phyloP scores from a whole-genome alignment of 2,888 invertebrate genomes.

The Eilema depressum region DNA sequence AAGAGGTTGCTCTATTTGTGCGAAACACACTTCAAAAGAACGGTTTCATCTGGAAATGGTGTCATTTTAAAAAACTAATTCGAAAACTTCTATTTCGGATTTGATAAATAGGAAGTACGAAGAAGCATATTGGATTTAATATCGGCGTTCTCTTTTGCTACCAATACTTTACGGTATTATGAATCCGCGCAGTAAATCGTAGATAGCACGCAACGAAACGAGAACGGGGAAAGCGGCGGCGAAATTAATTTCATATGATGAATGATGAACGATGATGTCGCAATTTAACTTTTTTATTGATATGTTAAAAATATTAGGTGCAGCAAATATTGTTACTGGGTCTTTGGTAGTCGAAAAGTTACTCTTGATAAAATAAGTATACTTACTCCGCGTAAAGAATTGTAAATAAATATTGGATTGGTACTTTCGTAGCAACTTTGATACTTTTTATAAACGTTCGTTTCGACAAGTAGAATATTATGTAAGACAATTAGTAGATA shows the following conservation, averaged over 20 bases:
- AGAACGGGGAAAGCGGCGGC: constrained; percentile 67
- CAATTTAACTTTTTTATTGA: constrained; percentile 75
- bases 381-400: neutral
- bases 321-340: constrained; percentile 48
- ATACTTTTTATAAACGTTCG: too few relatives aligned
- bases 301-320: constrained; percentile 60
- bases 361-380: neutral
- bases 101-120: constrained; percentile 32
- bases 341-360: constrained; percentile 15
- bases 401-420: neutral
- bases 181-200: constrained; percentile 77
- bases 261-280: constrained; percentile 83
- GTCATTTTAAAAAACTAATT: constrained; percentile 31
- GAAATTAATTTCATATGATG: constrained; percentile 85
- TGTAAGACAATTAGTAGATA: neutral
- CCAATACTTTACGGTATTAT: constrained; percentile 72
- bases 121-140: constrained; percentile 65
- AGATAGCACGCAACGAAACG: constrained; percentile 72
- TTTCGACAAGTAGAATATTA: too few relatives aligned
- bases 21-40: constrained; percentile 45
- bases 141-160: constrained; percentile 61
- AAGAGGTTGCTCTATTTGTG: constrained; percentile 57
- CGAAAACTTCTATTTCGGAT: constrained; percentile 29
- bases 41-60: constrained; percentile 31
- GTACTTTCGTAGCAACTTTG: neutral